Evolutionary conservation across 2,113 vertebrate species (phyloP), one percentile per base, ranked within the genome.

Genomic region (Phocoena sinus): DNA sequence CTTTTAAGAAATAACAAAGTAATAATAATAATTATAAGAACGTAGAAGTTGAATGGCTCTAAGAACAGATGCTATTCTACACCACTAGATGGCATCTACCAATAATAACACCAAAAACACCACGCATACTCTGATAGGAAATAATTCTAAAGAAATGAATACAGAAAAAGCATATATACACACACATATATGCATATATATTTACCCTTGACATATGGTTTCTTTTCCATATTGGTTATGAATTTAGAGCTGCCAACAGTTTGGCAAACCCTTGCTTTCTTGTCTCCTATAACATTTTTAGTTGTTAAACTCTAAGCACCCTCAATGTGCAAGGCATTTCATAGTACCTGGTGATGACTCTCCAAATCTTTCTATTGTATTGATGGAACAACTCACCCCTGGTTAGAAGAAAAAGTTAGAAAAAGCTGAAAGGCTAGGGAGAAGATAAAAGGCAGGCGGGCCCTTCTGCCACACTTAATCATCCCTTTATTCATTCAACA

Each of bases 71-170:
- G 68, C 67, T 53, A 13, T 13, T 60, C 26, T 65, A 9, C 18
- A 89, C 98, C 98, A 97, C 98, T 97, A 98, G 98, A 74, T 96
- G 98, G 98, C 97, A 80, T 73, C 96, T 97, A 77, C 63, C 90
- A 95, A 63, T 77, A 96, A 65, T 38, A 67, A 82, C 67, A 21
- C 53, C 26, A 6, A 67, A 83, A 74, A 89, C 7, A 15, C 10
- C 7, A 20, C 15, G 36, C 26, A 4, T 3, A 18, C 1, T 18
- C 21, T 21, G 71, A 50, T 15, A n/a, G 38, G 41, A 83, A 70
- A 56, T 90, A 38, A 85, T 89, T 86, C 62, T 89, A 63, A 88
- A 86, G 89, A 93, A 96, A 85, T 88, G 11, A 84, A 84, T 77
- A 73, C 89, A 74, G 41, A 50, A 94, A 86, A 88, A 17, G n/a